Conservation (phyloP, 2,797 vertebrate species). For the Gallirallus australis region DNA sequence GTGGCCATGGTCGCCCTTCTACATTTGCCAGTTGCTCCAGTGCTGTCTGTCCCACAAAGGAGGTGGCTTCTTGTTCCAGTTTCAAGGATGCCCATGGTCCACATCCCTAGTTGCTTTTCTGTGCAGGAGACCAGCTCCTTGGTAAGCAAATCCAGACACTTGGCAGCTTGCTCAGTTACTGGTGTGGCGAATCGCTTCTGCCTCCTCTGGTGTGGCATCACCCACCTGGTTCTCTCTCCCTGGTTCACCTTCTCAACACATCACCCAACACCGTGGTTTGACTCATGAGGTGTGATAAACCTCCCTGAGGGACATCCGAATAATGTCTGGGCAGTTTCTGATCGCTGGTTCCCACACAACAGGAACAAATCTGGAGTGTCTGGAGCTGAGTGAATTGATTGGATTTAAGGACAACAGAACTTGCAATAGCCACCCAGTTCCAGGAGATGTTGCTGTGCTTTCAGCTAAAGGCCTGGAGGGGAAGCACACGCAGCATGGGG, state of each 20-base stretch:
- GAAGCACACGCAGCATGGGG: not conserved
- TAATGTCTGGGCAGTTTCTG: not conserved
- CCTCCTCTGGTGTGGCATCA: not conserved
- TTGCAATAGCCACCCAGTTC: conserved; percentile 55
- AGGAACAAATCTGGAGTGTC: not conserved
- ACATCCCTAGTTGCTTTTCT: not conserved
- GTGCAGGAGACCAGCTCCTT: not conserved
- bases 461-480: conserved; percentile 51
- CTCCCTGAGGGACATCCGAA: not conserved
- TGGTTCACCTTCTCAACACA: not conserved
- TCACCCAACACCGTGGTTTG: not conserved
- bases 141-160: not conserved
- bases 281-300: not conserved
- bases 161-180: not conserved
- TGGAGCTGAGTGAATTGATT: rapidly evolving
- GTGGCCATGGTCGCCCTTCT: not conserved
- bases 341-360: rapidly evolving
- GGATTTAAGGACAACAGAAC: not conserved
- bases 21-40: not conserved
- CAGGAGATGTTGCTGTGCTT: conserved; percentile 76
- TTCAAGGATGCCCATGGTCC: not conserved
- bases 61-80: not conserved
- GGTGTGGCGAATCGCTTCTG: not conserved
- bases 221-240: not conserved
- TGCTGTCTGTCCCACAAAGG: not conserved